These are phyloP conservation scores for Zeuzera pyrina DNA, from an alignment of 2,888 invertebrate genomes.

Conservation along the genomic window DNA sequence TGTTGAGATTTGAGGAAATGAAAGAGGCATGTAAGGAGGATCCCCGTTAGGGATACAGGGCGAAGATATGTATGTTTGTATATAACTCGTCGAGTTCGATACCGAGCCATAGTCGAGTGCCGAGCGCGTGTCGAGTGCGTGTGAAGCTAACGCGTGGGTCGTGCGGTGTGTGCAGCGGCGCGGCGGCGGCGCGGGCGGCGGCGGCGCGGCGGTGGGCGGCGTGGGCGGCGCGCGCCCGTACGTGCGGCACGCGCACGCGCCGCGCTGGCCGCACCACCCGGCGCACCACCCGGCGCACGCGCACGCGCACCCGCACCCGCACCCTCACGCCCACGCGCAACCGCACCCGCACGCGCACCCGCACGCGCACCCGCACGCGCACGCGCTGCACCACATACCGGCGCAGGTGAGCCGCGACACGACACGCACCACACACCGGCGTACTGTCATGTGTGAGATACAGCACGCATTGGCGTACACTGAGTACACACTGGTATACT, in stretches of 20 bases:
- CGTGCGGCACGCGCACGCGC: conserved; percentile 65
- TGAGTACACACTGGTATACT: too few relatives aligned
- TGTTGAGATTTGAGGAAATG: too few relatives aligned
- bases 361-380: background rate
- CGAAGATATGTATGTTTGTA: too few relatives aligned
- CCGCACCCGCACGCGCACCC: background rate
- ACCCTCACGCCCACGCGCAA: conserved; percentile 4
- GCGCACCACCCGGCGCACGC: conserved; percentile 84
- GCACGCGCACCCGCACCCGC: conserved; percentile 73
- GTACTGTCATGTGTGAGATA: background rate
- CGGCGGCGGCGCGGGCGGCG: conserved; percentile 22
- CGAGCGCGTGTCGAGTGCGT: too few relatives aligned
- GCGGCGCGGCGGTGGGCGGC: conserved; percentile 4
- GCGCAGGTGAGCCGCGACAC: background rate
- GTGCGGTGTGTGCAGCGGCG: conserved; percentile 26
- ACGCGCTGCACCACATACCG: background rate
- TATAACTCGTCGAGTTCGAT: too few relatives aligned
- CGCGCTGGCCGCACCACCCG: conserved; percentile 80
- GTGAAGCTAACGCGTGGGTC: background rate
- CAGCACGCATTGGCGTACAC: background rate
- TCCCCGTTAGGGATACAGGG: too few relatives aligned
- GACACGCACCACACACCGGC: background rate
- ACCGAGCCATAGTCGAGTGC: too few relatives aligned
- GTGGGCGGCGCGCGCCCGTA: conserved; percentile 3
- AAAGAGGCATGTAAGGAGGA: too few relatives aligned